Conservation (phyloP, 2,888 invertebrate genomes). For the Caenorhabditis macrosperma region DNA sequence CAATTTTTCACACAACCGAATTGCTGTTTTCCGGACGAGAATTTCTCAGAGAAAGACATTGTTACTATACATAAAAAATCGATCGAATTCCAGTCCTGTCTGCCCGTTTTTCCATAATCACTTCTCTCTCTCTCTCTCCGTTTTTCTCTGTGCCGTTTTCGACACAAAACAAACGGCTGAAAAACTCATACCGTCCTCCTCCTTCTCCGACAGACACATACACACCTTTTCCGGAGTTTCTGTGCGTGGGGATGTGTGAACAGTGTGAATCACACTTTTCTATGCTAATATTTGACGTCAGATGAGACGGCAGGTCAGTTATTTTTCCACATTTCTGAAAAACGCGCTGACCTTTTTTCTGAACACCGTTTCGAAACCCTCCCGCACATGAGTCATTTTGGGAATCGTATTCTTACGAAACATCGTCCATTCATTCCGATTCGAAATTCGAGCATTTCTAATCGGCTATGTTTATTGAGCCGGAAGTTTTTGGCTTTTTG, state of each 20-base stretch:
- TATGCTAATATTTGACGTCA: conserved; percentile 48
- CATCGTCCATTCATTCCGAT: too few species aligned
- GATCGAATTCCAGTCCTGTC: conserved; percentile 12
- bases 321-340: neutral
- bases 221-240: conserved; percentile 14
- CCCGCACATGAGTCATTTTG: too few species aligned
- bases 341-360: neutral
- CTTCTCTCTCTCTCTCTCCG: conserved; percentile 11
- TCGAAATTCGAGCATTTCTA: too few species aligned
- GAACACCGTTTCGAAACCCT: neutral
- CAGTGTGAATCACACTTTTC: conserved; percentile 45
- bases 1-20: conserved; percentile 11
- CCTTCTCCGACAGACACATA: neutral
- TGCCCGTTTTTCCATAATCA: conserved; percentile 35
- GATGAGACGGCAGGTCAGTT: conserved; percentile 32
- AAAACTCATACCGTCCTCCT: conserved; percentile 10
- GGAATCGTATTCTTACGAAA: too few species aligned
- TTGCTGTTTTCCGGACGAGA: neutral
- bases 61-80: conserved; percentile 15
- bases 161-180: conserved; percentile 19
- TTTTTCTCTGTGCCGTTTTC: conserved; percentile 10
- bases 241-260: conserved; percentile 39
- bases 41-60: neutral
- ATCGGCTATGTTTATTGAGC: neutral
- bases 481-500: conserved; percentile 12